Evolutionary conservation across 1,140 invertebrate genomes (phyloP), one percentile per base, ranked within the genome.

Genomic region (Macrobrachium rosenbergii): DNA sequence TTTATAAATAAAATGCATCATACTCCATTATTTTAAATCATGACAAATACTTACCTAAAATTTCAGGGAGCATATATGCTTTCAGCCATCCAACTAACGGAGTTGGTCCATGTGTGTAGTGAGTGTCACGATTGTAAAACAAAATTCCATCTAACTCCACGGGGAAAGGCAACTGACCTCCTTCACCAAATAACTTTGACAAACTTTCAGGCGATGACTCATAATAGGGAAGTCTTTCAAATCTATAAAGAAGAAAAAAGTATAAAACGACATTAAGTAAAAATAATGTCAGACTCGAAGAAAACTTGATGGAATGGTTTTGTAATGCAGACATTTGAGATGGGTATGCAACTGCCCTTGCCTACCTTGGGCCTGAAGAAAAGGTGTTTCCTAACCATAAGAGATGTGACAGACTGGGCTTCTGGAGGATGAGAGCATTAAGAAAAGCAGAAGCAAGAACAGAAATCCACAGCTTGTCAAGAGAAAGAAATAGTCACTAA

Each of bases 61-160:
- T 93, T 93, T 98, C 96, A 2, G 94, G 93, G 14, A 98, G 90
- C 97, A 98, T 98, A 91, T 94, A 98, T 0, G 95, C 93, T 91
- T 96, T 97, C 0, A 98, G 92, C 97, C 97, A 98, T 3, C 95
- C 95, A 0, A 98, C 96, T 17, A 99, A 92, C 0, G 98, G 97
- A 0, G 97, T 97, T 60, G 92, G 91, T 16, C 96, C 96, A 89
- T 94, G 93, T 12, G 93, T 94, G 90, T 99, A 99, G 89, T 95
- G 94, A 0, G 94, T 94, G 88, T 94, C 93, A 90, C 95, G 95
- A 91, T 98, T 96, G 91, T 96, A 97, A 92, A 97, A 97, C 37
- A 97, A 91, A 19, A 97, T 91, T 0, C 96, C 96, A 92, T 97
- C 96, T 45, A 96, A 90, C 28, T 90, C 37, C 59, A 90, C 80